Conservation (phyloP, 2,113 vertebrate species). For the Tinamus guttatus region DNA sequence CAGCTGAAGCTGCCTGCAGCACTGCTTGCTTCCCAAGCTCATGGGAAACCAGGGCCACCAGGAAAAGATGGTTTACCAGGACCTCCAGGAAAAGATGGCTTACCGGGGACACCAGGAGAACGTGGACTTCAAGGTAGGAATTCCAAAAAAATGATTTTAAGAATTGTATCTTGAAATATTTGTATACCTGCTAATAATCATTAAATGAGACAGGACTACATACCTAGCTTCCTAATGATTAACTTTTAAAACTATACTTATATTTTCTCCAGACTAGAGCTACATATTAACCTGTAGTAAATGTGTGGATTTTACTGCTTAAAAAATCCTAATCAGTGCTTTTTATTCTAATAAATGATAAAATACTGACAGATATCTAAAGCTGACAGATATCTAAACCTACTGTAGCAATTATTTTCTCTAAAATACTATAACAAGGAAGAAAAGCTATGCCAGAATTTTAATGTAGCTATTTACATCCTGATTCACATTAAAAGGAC, state of each 20-base stretch:
- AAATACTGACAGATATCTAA: constrained; percentile 9
- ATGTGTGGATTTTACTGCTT: constrained; percentile 65
- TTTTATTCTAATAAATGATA: constrained; percentile 61
- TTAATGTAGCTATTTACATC: neutral
- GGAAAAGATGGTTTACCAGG: constrained; percentile 92
- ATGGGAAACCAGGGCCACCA: constrained; percentile 89
- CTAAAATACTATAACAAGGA: neutral
- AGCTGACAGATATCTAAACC: neutral
- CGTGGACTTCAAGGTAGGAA: constrained; percentile 91
- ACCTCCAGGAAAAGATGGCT: constrained; percentile 89
- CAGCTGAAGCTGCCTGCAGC: constrained; percentile 89
- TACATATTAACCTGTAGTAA: constrained; percentile 64
- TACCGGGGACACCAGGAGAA: constrained; percentile 90
- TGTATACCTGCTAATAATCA: constrained; percentile 39
- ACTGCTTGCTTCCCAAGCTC: constrained; percentile 87
- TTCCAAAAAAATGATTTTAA: neutral
- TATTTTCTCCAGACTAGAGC: constrained; percentile 49
- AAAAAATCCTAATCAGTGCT: constrained; percentile 68
- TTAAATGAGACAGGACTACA: constrained; percentile 44
- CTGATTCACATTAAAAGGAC: neutral
- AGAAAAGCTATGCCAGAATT: neutral
- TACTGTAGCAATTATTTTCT: neutral
- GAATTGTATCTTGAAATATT: neutral
- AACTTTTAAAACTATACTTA: constrained; percentile 63
- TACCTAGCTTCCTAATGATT: constrained; percentile 66